phyloP scores from a whole-genome alignment of 2,797 vertebrate genomes.

The Mormyrus proboscirostris region DNA sequence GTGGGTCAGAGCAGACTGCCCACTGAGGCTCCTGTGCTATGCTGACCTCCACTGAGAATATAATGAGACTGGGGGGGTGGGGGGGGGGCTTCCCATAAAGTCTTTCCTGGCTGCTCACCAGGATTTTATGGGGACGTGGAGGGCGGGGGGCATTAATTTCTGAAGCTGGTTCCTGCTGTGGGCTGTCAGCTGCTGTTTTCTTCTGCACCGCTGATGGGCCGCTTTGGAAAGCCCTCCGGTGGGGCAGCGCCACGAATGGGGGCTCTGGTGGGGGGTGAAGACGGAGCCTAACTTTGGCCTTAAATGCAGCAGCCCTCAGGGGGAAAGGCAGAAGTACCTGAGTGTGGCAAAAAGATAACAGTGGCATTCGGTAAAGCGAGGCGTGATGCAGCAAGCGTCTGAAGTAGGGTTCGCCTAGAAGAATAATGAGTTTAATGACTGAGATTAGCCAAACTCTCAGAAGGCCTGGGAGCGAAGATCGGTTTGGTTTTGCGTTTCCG shows the following conservation, averaged over 20 bases:
- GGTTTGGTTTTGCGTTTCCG: not conserved
- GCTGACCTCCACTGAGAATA: not conserved
- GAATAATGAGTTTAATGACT: not conserved
- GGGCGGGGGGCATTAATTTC: slow-evolving; percentile 36
- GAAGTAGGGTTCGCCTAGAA: not conserved
- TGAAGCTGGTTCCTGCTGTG: slow-evolving; percentile 53
- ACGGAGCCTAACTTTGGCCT: not conserved
- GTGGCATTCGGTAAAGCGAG: not conserved
- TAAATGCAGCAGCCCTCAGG: not conserved
- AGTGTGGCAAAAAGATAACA: not conserved
- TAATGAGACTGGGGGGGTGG: slow-evolving; percentile 33
- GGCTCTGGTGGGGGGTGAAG: not conserved
- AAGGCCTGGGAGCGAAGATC: not conserved
- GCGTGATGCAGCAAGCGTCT: not conserved
- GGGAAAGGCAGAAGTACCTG: too few species aligned
- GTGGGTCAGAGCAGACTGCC: not conserved
- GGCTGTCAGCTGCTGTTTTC: slow-evolving; percentile 18
- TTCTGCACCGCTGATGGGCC: not conserved
- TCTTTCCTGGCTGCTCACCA: slow-evolving; percentile 53
- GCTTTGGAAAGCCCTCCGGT: not conserved
- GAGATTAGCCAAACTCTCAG: not conserved
- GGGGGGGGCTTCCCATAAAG: slow-evolving; percentile 58
- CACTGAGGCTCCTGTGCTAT: not conserved
- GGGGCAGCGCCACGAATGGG: not conserved
- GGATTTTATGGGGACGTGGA: slow-evolving; percentile 39